These are phyloP conservation scores for Xestia ashworthii DNA, from an alignment of 2,888 invertebrate genomes.

Conservation along the genomic window DNA sequence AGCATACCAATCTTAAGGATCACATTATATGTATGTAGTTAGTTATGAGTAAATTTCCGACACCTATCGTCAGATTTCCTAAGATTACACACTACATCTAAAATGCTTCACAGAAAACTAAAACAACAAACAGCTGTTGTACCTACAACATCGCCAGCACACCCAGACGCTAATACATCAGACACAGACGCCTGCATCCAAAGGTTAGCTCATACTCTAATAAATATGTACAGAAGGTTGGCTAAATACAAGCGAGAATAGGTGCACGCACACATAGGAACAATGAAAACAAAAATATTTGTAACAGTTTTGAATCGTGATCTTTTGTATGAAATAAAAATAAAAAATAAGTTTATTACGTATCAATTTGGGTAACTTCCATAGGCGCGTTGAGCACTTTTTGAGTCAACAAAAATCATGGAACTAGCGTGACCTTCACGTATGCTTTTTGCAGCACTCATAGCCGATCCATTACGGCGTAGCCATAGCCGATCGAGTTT, in stretches of 20 bases:
- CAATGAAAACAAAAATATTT: neutral
- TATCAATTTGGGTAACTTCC: too few relatives aligned
- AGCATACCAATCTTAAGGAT: neutral
- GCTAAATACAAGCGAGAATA: neutral
- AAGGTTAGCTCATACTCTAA: conserved; percentile 49
- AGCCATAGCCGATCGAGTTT: too few relatives aligned
- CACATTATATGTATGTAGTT: neutral
- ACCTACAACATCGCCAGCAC: conserved; percentile 17
- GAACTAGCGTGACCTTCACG: too few relatives aligned
- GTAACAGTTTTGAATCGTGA: too few relatives aligned
- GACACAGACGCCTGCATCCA: conserved; percentile 48
- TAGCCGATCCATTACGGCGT: too few relatives aligned
- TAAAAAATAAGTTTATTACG: too few relatives aligned
- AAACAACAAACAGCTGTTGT: conserved; percentile 18
- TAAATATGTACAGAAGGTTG: conserved; percentile 2
- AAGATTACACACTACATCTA: neutral
- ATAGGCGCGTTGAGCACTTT: too few relatives aligned
- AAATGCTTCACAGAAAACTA: conserved; percentile 10
- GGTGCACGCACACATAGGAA: neutral
- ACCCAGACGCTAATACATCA: conserved; percentile 46
- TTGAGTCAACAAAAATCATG: too few relatives aligned
- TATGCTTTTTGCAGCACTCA: too few relatives aligned
- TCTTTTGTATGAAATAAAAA: too few relatives aligned
- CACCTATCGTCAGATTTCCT: neutral
- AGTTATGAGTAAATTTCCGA: neutral